Evolutionary conservation across 1,140 invertebrate species (phyloP).

Genomic region (Grapholita molesta): DNA sequence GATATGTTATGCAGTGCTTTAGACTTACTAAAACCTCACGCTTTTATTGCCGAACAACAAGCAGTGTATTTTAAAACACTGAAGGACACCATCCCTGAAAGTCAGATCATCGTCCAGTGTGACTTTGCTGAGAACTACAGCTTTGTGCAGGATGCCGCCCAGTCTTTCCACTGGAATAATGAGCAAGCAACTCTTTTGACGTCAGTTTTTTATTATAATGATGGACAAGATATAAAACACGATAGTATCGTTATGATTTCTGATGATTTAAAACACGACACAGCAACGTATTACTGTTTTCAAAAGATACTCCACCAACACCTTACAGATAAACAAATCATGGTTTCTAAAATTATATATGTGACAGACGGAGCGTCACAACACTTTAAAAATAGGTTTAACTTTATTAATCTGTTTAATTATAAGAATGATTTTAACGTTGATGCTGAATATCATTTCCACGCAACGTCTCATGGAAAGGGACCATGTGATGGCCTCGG

Average conservation of each 20-base stretch:
- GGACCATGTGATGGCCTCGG: not conserved
- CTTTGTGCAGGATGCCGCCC: constrained; percentile 26
- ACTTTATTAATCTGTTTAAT: not conserved
- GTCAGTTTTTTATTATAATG: constrained; percentile 16
- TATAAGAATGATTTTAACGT: too few relatives aligned
- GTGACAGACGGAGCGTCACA: not conserved
- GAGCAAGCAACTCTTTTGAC: constrained; percentile 23
- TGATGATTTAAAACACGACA: too few relatives aligned
- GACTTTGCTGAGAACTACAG: constrained; percentile 29
- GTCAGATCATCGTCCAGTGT: constrained; percentile 23
- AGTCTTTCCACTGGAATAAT: constrained; percentile 27
- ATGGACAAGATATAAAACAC: too few relatives aligned
- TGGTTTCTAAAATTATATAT: not conserved
- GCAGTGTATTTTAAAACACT: constrained; percentile 23
- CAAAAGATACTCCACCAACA: not conserved
- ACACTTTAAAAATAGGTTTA: not conserved
- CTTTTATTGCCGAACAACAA: constrained; percentile 23
- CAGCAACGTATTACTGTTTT: not conserved
- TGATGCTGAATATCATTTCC: not conserved
- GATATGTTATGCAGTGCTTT: constrained; percentile 17
- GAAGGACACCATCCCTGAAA: constrained; percentile 21
- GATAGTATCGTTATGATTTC: too few relatives aligned
- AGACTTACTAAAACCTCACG: constrained; percentile 24
- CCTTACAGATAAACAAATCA: not conserved
- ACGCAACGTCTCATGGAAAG: not conserved